Base-by-base conservation (phyloP, 2,797 vertebrate genomes). In the Kryptolebias ocellatus region DNA sequence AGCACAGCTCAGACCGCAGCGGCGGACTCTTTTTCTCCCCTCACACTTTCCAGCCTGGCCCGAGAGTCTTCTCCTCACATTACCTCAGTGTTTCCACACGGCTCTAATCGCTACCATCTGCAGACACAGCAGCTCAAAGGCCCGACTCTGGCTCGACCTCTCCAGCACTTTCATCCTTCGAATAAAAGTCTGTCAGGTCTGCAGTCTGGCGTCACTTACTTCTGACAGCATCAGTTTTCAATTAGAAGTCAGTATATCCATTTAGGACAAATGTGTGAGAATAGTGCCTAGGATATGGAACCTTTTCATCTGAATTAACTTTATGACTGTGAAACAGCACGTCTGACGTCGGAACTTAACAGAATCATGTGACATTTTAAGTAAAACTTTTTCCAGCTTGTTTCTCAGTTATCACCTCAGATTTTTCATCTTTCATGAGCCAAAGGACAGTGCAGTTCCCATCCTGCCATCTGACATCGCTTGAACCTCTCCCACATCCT, bases 11-110 rank as follows among this genome's bases (percentile, higher is more conserved):
- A 59, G 78, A 83, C 85, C 84, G 70, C 85, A 89, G 80, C 80
- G 78, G 83, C 85, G 79, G 80, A 84, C 64, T 78, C 67, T 66
- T 72, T 72, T 78, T 66, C 31, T 66, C 83, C 80, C 67, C 81
- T 84, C 86, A 85, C 83, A 79, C 73, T 90, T 90, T 91, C 91
- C 88, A 72, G 78, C 66, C 74, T 61, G 71, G 79, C 76, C 79
- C 59, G 68, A 76, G 76, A 81, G 71, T 79, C 78, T 80, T 51
- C 74, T 76, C 78, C 61, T 78, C 44, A 55, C 76, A 84, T 92
- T 89, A 89, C 85, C 84, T 91, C 89, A 91, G 79, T 89, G 79
- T 91, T 92, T 93, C 91, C 92, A 89, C 83, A 85, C 80, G 53
- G 72, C 77, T 84, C 55, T 92, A 91, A 93, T 92, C 78, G 67